Conservation (phyloP, 2,888 invertebrate genomes). For the Glaucopsyche alexis region DNA sequence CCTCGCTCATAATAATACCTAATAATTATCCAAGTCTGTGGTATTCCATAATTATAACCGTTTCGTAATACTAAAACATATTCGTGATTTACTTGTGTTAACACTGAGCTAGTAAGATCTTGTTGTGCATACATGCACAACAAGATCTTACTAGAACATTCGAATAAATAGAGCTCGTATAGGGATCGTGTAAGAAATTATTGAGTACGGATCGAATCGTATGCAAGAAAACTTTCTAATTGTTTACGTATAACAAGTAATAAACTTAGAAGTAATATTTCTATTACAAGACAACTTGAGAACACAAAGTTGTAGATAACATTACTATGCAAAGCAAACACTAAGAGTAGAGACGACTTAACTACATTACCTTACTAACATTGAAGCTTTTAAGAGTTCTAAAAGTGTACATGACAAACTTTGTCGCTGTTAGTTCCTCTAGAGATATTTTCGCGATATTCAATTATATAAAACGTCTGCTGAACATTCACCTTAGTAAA, state of each 20-base stretch:
- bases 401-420: constrained; percentile 18
- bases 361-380: constrained; percentile 10
- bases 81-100: too few relatives aligned
- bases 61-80: too few relatives aligned
- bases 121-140: too few relatives aligned
- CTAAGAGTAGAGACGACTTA: neutral
- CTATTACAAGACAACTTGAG: neutral
- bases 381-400: constrained; percentile 18
- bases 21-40: too few relatives aligned
- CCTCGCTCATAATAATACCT: too few relatives aligned
- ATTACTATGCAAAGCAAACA: neutral
- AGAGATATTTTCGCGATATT: neutral
- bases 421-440: neutral
- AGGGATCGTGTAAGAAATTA: neutral
- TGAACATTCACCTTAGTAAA: neutral
- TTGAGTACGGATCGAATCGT: too few relatives aligned
- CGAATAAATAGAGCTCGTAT: neutral
- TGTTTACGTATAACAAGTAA: too few relatives aligned
- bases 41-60: too few relatives aligned
- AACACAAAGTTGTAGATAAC: neutral
- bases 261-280: neutral
- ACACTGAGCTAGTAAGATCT: too few relatives aligned
- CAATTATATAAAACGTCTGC: neutral
- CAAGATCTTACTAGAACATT: neutral
- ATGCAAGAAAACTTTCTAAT: too few relatives aligned